phyloP scores from a whole-genome alignment of 2,888 invertebrate genomes.

The Plebejus argus region DNA sequence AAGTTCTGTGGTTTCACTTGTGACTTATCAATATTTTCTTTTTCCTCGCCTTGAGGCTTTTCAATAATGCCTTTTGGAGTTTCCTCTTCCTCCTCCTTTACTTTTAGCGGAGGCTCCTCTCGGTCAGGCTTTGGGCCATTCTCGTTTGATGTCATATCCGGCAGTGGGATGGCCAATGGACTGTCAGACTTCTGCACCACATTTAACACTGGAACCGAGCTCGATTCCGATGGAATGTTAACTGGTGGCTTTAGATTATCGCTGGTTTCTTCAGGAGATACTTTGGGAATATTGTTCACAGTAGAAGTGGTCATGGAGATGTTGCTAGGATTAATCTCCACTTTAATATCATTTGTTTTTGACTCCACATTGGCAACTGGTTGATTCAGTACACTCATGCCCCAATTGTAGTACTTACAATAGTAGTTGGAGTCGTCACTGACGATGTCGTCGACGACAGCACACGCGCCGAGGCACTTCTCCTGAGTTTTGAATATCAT shows the following conservation, averaged over 20 bases:
- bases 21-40: constrained; percentile 47
- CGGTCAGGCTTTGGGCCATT: constrained; percentile 23
- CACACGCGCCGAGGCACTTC: constrained; percentile 60
- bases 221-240: background rate
- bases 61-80: constrained; percentile 28
- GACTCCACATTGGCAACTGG: constrained; percentile 33
- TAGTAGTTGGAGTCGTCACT: constrained; percentile 58
- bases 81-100: constrained; percentile 41
- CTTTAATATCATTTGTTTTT: constrained; percentile 34
- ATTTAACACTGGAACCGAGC: background rate
- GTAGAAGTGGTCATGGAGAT: background rate
- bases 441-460: constrained; percentile 47
- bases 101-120: constrained; percentile 40
- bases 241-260: background rate
- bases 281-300: background rate
- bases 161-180: background rate
- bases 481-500: constrained; percentile 49
- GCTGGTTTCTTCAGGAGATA: background rate
- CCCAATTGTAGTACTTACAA: constrained; percentile 71
- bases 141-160: constrained; percentile 7
- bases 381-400: constrained; percentile 50
- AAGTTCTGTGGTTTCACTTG: constrained; percentile 40
- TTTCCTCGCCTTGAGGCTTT: constrained; percentile 42
- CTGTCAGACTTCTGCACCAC: background rate
- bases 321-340: constrained; percentile 20